Evolutionary conservation across 2,888 invertebrate species (phyloP), one percentile per base, ranked within the genome.

Genomic region (Harpalus rufipes): DNA sequence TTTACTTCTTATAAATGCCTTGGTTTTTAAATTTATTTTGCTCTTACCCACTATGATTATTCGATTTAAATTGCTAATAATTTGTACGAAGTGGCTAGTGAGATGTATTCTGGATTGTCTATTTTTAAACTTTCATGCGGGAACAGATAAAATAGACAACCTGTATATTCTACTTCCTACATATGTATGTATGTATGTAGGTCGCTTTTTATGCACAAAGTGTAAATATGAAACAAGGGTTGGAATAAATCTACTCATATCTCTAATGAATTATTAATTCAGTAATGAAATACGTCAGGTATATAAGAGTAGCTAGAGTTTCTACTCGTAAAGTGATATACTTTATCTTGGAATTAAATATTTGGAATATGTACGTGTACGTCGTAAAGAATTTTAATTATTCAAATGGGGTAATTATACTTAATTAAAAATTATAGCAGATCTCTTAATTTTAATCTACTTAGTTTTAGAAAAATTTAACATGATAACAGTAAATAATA

Each of bases 181-280:
- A 7, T 59, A 14, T 7, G 56, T 8, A n/a, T 51, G 56, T 59
- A 21, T 7, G 7, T 61, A 63, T 21, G 63, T 63, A 25, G 63
- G 63, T 63, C 63, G 63, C 21, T 63, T 63, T 63, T 63, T 63
- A 63, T 63, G 25, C 18, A 63, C 21, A 63, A 63, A 25, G 21
- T 63, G 63, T 63, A 63, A 63, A 21, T 63, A 63, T 21, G 16
- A 18, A 63, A 14, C 59, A 14, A 18, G 16, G 21, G 12, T 21
- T 21, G 12, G 63, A 63, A 63, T 63, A 63, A 63, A 63, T 63
- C 63, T 63, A 63, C 63, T 5, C 63, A 12, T 63, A 63, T 63
- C 63, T 63, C 63, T 63, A 63, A 63, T 63, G 63, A 63, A 63
- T 63, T 63, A 63, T 63, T 63, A 63, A 63, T 63, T 63, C 8